phyloP scores from a whole-genome alignment of 2,888 invertebrate species.

The Rotaria macrura region DNA sequence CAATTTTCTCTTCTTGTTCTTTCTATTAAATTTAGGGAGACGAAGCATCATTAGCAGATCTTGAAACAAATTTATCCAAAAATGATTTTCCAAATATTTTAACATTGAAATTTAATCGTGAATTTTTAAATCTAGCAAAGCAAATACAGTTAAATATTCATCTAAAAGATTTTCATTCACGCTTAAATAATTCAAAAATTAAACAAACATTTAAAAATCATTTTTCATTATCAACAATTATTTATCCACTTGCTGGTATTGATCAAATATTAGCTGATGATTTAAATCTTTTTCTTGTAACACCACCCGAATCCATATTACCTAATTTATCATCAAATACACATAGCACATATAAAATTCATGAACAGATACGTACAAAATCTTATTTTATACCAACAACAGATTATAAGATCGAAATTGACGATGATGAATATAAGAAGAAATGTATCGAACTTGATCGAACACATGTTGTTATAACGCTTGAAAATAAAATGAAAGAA shows the following conservation, averaged over 20 bases:
- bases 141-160: neutral
- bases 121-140: neutral
- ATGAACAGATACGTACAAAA: slow-evolving; percentile 1
- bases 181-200: neutral
- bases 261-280: neutral
- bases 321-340: neutral
- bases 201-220: slow-evolving; percentile 14
- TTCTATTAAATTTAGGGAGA: neutral
- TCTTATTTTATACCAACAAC: neutral
- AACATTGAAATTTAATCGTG: neutral
- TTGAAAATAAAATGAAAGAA: neutral
- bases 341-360: neutral
- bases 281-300: neutral
- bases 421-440: neutral
- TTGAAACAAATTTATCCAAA: neutral
- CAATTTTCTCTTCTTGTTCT: neutral
- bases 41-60: too few species aligned
- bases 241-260: neutral
- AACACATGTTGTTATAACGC: neutral
- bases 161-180: neutral
- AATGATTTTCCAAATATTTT: neutral
- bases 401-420: neutral
- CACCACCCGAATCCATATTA: neutral
- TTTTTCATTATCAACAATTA: neutral
- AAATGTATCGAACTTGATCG: neutral